Conservation (phyloP, 1,140 invertebrate genomes). For the Atta texana region DNA sequence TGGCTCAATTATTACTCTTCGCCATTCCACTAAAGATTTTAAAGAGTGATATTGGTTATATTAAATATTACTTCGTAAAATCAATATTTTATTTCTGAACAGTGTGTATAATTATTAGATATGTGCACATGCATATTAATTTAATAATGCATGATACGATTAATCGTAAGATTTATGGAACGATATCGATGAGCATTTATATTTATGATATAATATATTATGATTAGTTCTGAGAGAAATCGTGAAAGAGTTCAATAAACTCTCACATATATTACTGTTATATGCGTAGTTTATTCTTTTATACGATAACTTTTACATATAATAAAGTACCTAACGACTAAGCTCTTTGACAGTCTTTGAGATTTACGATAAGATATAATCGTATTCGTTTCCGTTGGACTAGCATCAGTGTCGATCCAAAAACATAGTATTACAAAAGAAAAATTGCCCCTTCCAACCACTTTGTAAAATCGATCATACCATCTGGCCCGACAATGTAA, state of each 20-base stretch:
- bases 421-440: conserved; percentile 38
- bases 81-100: neutral
- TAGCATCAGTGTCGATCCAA: conserved; percentile 20
- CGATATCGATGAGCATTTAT: neutral
- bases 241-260: neutral
- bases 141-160: neutral
- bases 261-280: neutral
- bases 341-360: neutral
- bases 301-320: neutral
- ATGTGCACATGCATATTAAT: neutral
- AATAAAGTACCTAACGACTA: neutral
- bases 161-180: neutral
- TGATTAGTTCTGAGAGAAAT: neutral
- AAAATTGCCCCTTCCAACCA: conserved; percentile 32
- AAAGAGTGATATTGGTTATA: neutral
- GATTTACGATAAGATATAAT: conserved; percentile 15
- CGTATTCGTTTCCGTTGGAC: neutral
- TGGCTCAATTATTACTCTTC: no score
- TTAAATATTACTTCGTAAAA: neutral
- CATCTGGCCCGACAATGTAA: conserved; percentile 50
- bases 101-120: neutral
- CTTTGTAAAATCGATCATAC: conserved; percentile 55
- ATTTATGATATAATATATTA: neutral
- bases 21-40: no score
- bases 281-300: neutral